Conservation (phyloP, 1,140 invertebrate species). For the Drosophila jambulina region DNA sequence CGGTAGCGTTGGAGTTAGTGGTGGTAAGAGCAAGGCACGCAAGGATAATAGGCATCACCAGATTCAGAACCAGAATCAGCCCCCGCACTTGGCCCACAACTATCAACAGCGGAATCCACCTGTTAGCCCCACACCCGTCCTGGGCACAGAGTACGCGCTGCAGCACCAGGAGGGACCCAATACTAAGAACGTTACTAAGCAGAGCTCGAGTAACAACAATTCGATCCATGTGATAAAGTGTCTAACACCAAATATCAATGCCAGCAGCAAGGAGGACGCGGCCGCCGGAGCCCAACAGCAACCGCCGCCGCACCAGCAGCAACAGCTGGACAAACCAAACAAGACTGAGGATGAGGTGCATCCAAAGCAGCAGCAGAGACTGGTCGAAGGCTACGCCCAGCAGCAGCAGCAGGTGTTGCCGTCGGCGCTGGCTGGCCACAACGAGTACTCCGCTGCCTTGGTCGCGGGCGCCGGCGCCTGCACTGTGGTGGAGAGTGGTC, state of each 20-base stretch:
- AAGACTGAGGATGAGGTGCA: slow-evolving; percentile 83
- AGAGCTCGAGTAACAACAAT: slow-evolving; percentile 83
- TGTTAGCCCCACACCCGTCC: slow-evolving; percentile 59
- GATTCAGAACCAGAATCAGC: slow-evolving; percentile 28
- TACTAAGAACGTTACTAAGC: slow-evolving; percentile 79
- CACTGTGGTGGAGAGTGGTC: slow-evolving; percentile 49
- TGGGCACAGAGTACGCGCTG: slow-evolving; percentile 34
- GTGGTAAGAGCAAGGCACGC: slow-evolving; percentile 75
- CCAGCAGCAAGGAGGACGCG: slow-evolving; percentile 66
- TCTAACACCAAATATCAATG: slow-evolving; percentile 84
- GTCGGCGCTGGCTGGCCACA: slow-evolving; percentile 25
- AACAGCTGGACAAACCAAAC: slow-evolving; percentile 77
- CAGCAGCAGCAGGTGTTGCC: slow-evolving; percentile 74
- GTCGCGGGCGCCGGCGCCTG: slow-evolving; percentile 75
- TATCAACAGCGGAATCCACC: slow-evolving; percentile 62
- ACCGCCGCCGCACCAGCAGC: slow-evolving; percentile 35
- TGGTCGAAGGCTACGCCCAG: slow-evolving; percentile 58
- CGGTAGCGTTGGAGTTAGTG: slow-evolving; percentile 15
- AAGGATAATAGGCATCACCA: slow-evolving; percentile 83
- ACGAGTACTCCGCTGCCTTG: slow-evolving; percentile 62
- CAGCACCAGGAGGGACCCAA: slow-evolving; percentile 60
- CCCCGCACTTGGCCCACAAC: slow-evolving; percentile 82
- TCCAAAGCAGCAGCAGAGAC: slow-evolving; percentile 67
- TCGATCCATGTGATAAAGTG: slow-evolving; percentile 85
- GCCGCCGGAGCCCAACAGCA: slow-evolving; percentile 32